Conservation (phyloP, 2,888 invertebrate genomes). For the Lasioglossum leucozonium region DNA sequence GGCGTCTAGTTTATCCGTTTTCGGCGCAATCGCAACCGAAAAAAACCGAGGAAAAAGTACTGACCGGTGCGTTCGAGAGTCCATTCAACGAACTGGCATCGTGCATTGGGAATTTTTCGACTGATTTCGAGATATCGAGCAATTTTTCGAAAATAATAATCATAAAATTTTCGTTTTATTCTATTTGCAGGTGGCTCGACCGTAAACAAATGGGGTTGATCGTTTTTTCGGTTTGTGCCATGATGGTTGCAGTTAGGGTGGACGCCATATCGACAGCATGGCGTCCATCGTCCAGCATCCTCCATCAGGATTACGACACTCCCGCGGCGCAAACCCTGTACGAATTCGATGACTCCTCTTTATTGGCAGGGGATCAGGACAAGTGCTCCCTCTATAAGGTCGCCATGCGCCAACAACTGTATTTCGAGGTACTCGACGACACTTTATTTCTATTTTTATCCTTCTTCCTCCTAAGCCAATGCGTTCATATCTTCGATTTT, state of each 20-base stretch:
- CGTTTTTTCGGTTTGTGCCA: slow-evolving; percentile 44
- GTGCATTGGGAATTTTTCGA: not conserved
- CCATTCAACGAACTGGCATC: not conserved
- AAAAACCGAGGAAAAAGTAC: not conserved
- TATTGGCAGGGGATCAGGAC: slow-evolving; percentile 82
- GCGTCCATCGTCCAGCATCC: slow-evolving; percentile 76
- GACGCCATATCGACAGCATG: slow-evolving; percentile 76
- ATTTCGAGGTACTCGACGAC: slow-evolving; percentile 83
- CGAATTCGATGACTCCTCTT: slow-evolving; percentile 60
- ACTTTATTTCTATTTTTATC: not conserved
- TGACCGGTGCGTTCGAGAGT: not conserved
- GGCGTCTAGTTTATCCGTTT: not conserved
- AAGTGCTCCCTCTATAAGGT: slow-evolving; percentile 90
- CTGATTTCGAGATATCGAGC: too few relatives aligned
- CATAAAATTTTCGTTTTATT: not conserved
- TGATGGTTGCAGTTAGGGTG: slow-evolving; percentile 46
- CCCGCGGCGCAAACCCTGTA: slow-evolving; percentile 52
- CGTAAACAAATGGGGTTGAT: slow-evolving; percentile 54
- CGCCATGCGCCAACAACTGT: slow-evolving; percentile 89
- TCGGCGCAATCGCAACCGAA: not conserved
- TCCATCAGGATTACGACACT: slow-evolving; percentile 75
- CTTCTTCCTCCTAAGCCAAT: too few relatives aligned
- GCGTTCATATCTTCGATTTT: not conserved
- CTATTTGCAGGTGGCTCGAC: slow-evolving; percentile 40
- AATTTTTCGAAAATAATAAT: too few relatives aligned